These are phyloP conservation scores for Sander vitreus DNA, from an alignment of 2,113 vertebrate genomes.

Conservation along the genomic window DNA sequence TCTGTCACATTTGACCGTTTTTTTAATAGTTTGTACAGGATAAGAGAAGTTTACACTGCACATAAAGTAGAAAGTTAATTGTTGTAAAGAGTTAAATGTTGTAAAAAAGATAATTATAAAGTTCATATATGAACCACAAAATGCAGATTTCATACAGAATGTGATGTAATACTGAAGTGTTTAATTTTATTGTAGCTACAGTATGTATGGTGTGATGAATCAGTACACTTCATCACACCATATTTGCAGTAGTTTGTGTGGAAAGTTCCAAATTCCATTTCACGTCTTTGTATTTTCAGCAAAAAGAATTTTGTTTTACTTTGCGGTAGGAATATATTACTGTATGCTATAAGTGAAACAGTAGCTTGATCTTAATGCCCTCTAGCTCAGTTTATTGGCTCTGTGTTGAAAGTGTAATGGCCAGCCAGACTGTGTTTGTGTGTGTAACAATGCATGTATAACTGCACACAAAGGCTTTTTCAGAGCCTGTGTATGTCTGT, in stretches of 20 bases:
- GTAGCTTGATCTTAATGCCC: conserved; percentile 10
- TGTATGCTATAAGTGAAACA: conserved; percentile 9
- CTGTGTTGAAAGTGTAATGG: conserved; percentile 21
- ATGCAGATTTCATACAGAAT: neutral
- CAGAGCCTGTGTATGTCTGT: conserved; percentile 41
- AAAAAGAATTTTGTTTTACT: neutral
- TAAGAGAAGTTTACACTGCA: neutral
- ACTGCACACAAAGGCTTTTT: conserved; percentile 53
- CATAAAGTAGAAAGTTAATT: neutral
- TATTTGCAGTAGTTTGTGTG: neutral
- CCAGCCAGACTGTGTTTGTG: conserved; percentile 22
- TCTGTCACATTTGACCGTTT: neutral
- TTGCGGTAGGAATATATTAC: neutral
- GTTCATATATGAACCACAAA: neutral
- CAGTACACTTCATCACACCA: neutral
- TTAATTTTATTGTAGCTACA: neutral
- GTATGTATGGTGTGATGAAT: neutral
- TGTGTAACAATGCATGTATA: conserved; percentile 25
- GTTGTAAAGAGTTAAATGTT: neutral
- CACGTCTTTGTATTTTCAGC: neutral
- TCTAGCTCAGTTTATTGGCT: conserved; percentile 10
- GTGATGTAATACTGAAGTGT: neutral
- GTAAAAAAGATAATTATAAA: neutral
- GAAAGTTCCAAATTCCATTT: neutral
- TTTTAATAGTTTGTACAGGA: neutral